Conservation (phyloP, 2,113 vertebrate genomes). For the Noturus placidus region DNA sequence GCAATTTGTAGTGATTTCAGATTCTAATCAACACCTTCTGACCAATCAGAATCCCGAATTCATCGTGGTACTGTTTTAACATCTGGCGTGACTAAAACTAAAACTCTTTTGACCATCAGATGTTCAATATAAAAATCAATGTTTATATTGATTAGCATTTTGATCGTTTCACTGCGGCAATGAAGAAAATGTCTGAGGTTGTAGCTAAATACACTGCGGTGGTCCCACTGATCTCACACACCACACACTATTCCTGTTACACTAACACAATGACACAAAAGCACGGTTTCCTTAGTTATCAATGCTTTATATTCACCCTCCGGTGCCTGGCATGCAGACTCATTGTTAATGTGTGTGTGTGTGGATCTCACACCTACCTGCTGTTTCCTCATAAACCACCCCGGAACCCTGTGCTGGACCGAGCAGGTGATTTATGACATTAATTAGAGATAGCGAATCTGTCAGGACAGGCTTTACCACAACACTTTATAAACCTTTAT, state of each 20-base stretch:
- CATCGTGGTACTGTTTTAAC: background rate
- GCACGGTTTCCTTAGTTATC: conserved; percentile 14
- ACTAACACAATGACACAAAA: conserved; percentile 11
- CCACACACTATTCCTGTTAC: background rate
- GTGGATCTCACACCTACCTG: conserved; percentile 27
- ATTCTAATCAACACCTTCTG: background rate
- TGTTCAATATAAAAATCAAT: too few relatives aligned
- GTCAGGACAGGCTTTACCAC: conserved; percentile 25
- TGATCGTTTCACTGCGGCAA: background rate
- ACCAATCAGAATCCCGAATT: background rate
- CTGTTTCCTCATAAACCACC: conserved; percentile 30
- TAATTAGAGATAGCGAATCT: conserved; percentile 20
- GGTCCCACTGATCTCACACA: background rate
- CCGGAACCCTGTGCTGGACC: conserved; percentile 14
- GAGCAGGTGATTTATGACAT: conserved; percentile 22
- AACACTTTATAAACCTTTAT: conserved; percentile 12
- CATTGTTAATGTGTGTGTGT: conserved; percentile 11
- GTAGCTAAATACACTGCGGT: background rate
- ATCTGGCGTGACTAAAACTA: background rate
- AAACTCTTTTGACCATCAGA: background rate
- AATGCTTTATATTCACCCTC: conserved; percentile 18
- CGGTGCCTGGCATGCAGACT: conserved; percentile 21
- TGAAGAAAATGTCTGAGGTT: background rate
- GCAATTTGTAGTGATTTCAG: background rate
- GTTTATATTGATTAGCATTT: background rate